Evolutionary conservation across 2,797 vertebrate species (phyloP), one percentile per base, ranked within the genome.

Genomic region (Champsocephalus esox): DNA sequence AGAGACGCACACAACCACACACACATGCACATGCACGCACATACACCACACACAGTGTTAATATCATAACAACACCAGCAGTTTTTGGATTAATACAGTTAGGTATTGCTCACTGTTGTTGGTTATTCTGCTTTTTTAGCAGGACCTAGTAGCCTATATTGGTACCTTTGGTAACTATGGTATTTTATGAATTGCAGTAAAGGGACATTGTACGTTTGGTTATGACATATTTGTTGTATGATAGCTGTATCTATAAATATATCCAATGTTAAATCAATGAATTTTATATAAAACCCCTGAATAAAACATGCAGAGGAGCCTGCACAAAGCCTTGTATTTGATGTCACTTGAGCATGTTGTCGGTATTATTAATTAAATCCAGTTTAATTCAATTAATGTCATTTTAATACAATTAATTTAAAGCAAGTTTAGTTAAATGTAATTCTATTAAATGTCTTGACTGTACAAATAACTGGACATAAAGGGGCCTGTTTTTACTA

Each of bases 221-320:
- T 88, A 92, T 92, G 85, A 84, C 76, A 91, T 92, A 91, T 90
- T 92, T 93, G 91, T 93, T 94, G 92, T 93, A 93, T 94, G 82
- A 94, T 93, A 94, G 88, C 77, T 92, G 93, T 93, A 93, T 90
- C 92, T 92, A 92, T 92, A 86, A 90, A 92, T 92, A 93, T 93
- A 93, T 92, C 89, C 91, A 87, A 90, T 93, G 93, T 93, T 87
- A 91, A 89, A 89, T 83, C 63, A 54, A 86, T 90, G 89, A 90
- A 84, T 94, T 93, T 94, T 91, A 91, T 93, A 94, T 79, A 89
- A 92, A 92, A 91, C 51, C 57, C 78, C 77, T 85, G 73, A 94
- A 93, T 92, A 92, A 94, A 93, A 89, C 79, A 81, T 19, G 45
- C 69, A 81, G 81, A 85, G 72, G 62, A 91, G 34, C 34, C 34